These are phyloP conservation scores for Herpailurus yagouaroundi DNA, from an alignment of 2,113 vertebrate genomes.

Conservation along the genomic window DNA sequence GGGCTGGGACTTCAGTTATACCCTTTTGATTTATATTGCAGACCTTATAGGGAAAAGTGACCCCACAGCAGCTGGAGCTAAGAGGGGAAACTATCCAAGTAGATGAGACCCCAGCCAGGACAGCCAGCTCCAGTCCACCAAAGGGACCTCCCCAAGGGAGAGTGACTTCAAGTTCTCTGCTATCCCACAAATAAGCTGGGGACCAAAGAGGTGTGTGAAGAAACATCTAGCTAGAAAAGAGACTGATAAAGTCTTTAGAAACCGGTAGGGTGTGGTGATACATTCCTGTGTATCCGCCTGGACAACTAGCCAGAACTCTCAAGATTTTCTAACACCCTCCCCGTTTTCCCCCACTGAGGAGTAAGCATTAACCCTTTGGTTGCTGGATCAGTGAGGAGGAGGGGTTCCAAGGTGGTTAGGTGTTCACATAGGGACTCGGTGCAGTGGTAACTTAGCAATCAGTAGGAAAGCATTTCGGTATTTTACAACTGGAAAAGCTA, in stretches of 20 bases:
- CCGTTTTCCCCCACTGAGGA: background rate
- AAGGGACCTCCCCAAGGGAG: background rate
- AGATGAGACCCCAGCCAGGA: background rate
- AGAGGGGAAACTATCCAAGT: background rate
- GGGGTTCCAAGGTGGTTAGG: background rate
- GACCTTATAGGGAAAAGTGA: background rate
- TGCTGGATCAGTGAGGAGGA: background rate
- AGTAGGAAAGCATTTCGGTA: background rate
- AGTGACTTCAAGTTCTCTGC: background rate
- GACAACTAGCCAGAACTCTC: background rate
- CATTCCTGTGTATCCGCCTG: background rate
- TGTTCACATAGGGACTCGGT: background rate
- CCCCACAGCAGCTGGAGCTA: background rate
- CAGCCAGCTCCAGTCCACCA: background rate
- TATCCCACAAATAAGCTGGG: background rate
- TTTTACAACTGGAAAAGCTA: background rate
- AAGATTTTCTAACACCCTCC: background rate
- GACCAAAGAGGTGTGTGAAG: background rate
- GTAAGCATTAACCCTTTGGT: background rate
- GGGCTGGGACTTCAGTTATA: background rate
- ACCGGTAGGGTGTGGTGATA: background rate
- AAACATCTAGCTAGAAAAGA: background rate
- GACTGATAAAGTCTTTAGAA: background rate
- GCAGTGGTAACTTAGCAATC: background rate
- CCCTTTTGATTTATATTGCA: constrained; percentile 1